These are phyloP conservation scores for Calliphora vicina DNA, from an alignment of 1,140 invertebrate genomes.

Conservation along the genomic window DNA sequence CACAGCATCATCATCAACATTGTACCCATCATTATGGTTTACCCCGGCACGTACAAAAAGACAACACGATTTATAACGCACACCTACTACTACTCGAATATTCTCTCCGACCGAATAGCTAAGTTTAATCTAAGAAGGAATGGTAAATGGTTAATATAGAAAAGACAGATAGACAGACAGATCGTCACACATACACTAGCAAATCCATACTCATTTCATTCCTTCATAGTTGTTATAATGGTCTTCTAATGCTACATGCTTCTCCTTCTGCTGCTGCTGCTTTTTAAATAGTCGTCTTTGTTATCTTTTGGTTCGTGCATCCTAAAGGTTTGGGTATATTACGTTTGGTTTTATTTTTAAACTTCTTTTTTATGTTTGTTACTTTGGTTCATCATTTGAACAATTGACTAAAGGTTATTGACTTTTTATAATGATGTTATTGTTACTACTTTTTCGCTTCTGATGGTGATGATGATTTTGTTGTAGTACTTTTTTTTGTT, in stretches of 20 bases:
- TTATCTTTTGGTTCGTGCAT: constrained; percentile 13
- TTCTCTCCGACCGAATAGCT: neutral
- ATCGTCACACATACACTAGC: too few species aligned
- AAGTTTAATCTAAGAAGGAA: neutral
- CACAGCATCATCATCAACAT: neutral
- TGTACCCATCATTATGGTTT: neutral
- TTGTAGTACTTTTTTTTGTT: neutral
- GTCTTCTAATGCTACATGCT: neutral
- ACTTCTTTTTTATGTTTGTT: neutral
- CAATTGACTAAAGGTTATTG: constrained; percentile 6
- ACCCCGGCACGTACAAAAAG: neutral
- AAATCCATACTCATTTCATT: neutral
- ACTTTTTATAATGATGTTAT: constrained; percentile 11
- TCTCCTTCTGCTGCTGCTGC: neutral
- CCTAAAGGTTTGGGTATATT: neutral
- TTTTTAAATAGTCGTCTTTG: constrained; percentile 3
- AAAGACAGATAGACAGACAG: neutral
- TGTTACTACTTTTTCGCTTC: neutral
- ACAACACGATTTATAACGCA: neutral
- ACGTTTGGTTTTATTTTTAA: neutral
- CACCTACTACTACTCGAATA: neutral
- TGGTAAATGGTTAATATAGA: neutral
- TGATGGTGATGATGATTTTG: neutral
- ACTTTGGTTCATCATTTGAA: constrained; percentile 3
- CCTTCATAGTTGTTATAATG: neutral